Base-by-base conservation (phyloP, 2,113 vertebrate species). In the Alligator sinensis region DNA sequence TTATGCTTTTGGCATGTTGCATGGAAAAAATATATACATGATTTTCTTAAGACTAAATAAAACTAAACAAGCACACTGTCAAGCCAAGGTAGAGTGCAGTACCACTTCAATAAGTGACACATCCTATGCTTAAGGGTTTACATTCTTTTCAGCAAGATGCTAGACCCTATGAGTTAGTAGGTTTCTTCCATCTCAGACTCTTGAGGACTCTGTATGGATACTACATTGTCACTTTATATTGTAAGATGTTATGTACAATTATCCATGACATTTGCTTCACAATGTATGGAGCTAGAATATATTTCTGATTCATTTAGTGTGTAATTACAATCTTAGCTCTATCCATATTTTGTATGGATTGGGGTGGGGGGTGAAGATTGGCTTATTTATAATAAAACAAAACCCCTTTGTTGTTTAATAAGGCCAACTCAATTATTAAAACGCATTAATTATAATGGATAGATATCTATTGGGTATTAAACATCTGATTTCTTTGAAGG, bases 381-480 rank as follows among this genome's bases (percentile, higher is more conserved):
- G 11, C 47, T 47, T 74, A 34, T 74, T 47, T 74, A 74, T 19
- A 19, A 34, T 68, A 30, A 68, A 10, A 68, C 16, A 28, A 70
- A 34, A 47, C 9, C 47, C 7, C 47, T 47, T 47, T 47, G 7
- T 47, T 47, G 47, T 47, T 91, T 86, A 89, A 7, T 59, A 55
- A 84, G 92, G 83, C 61, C 94, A 97, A 97, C 94, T 92, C 92
- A 92, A 64, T 91, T 91, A 47, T 74, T 84, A 93, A 92, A 47
- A 9, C 7, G 47, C 62, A 16, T 86, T 81, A 91, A 91, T 86
- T 82, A 76, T 55, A 86, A 91, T 21, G 64, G 54, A 58, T 21
- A 70, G 54, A 58, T 59, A 85, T 66, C 66, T 92, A 91, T 82
- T 88, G 62, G 70, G 19, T 30, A 62, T 86, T 75, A 17, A 57